phyloP scores from a whole-genome alignment of 2,113 vertebrate genomes.

The Ciconia stormi region DNA sequence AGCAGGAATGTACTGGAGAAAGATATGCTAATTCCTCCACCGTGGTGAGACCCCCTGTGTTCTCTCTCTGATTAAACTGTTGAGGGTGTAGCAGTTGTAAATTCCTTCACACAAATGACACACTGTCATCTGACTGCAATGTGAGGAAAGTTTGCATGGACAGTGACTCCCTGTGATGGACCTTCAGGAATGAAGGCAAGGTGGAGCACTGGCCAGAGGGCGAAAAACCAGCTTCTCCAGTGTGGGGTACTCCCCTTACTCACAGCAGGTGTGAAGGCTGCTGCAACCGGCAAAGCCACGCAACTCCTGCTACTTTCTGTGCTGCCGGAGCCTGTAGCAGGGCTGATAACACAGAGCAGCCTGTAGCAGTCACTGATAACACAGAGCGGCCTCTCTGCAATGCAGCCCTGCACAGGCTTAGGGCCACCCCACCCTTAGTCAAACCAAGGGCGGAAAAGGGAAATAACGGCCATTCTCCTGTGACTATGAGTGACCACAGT shows the following conservation, averaged over 20 bases:
- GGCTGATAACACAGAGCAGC: background rate
- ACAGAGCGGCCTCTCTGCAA: background rate
- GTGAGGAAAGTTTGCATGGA: background rate
- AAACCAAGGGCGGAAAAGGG: background rate
- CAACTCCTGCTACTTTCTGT: background rate
- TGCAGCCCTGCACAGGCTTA: background rate
- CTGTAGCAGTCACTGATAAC: background rate
- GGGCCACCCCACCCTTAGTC: background rate
- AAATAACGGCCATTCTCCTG: background rate
- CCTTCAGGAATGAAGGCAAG: background rate
- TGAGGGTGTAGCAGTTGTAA: background rate
- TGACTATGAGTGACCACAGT: background rate
- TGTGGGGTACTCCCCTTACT: background rate
- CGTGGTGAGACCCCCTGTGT: accelerated
- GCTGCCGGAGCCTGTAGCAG: background rate
- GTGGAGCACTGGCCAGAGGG: background rate
- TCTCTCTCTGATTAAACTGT: background rate
- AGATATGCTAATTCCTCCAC: background rate
- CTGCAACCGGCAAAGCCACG: accelerated
- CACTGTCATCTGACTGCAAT: background rate
- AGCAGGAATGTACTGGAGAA: background rate
- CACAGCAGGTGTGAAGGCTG: background rate
- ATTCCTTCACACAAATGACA: background rate
- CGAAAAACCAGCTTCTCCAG: background rate
- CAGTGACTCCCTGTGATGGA: background rate